phyloP scores from a whole-genome alignment of 2,113 vertebrate genomes.

The Ia io region DNA sequence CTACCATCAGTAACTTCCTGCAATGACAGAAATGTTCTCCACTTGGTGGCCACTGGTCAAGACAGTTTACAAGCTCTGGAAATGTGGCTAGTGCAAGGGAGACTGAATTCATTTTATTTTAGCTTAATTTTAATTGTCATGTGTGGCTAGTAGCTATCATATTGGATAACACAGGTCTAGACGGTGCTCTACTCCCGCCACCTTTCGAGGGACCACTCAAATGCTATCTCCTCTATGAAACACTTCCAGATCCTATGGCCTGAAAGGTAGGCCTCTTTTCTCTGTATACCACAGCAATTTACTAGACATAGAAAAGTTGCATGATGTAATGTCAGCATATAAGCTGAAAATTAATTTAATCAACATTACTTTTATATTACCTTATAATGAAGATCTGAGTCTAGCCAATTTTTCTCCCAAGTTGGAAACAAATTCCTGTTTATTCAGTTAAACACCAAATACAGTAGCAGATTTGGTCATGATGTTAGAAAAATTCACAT shows the following conservation, averaged over 20 bases:
- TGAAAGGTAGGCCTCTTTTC: not conserved
- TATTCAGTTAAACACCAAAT: not conserved
- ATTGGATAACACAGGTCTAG: not conserved
- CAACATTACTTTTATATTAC: not conserved
- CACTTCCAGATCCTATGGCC: not conserved
- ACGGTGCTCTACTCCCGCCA: not conserved
- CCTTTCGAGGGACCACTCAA: not conserved
- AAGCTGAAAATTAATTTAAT: not conserved
- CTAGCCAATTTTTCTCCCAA: not conserved
- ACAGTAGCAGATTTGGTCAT: not conserved
- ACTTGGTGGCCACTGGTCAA: not conserved
- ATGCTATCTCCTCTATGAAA: not conserved
- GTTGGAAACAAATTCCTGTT: not conserved
- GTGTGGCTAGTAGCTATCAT: not conserved
- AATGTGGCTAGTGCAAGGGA: not conserved
- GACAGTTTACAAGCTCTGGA: not conserved
- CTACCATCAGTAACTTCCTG: not conserved
- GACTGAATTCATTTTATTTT: not conserved
- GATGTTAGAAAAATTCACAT: not conserved
- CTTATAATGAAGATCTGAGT: not conserved
- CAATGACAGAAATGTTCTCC: not conserved
- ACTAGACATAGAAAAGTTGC: not conserved
- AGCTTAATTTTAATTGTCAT: not conserved
- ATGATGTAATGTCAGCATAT: not conserved
- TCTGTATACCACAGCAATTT: not conserved